Evolutionary conservation across 2,888 invertebrate genomes (phyloP).

Genomic region (Synanthedon formicaeformis): DNA sequence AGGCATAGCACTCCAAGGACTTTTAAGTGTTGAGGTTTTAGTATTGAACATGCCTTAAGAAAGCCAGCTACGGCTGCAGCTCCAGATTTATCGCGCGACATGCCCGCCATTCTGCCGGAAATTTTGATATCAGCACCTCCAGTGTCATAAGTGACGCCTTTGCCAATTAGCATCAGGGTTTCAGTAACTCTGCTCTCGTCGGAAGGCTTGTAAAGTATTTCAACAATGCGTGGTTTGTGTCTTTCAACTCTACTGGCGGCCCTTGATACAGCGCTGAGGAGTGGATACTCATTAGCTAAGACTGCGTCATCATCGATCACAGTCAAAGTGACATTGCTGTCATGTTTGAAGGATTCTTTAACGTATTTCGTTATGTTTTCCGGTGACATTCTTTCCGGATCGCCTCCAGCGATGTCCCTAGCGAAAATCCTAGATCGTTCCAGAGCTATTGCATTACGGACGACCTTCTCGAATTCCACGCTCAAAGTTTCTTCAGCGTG

Average conservation of each 20-base stretch:
- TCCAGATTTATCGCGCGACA: constrained; percentile 92
- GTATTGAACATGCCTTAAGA: constrained; percentile 77
- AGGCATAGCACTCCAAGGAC: constrained; percentile 84
- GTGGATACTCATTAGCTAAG: constrained; percentile 81
- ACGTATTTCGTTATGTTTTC: constrained; percentile 83
- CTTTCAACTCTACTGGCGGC: constrained; percentile 76
- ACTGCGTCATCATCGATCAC: constrained; percentile 72
- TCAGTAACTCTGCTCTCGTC: constrained; percentile 64
- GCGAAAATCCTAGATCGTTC: constrained; percentile 74
- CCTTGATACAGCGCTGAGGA: constrained; percentile 80
- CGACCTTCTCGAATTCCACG: constrained; percentile 66
- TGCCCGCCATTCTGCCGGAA: constrained; percentile 80
- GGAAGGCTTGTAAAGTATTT: constrained; percentile 75
- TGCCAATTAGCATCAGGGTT: constrained; percentile 86
- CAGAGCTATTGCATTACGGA: constrained; percentile 72
- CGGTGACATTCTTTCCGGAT: constrained; percentile 92
- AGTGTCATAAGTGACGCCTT: constrained; percentile 87
- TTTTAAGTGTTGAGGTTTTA: constrained; percentile 80
- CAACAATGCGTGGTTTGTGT: constrained; percentile 72
- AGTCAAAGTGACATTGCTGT: constrained; percentile 72
- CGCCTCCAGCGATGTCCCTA: constrained; percentile 76
- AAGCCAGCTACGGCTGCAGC: constrained; percentile 92
- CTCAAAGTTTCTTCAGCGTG: constrained; percentile 67
- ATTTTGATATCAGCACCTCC: constrained; percentile 84
- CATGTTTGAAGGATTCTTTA: constrained; percentile 69